phyloP scores from a whole-genome alignment of 2,113 vertebrate genomes.

The Zapus hudsonius region DNA sequence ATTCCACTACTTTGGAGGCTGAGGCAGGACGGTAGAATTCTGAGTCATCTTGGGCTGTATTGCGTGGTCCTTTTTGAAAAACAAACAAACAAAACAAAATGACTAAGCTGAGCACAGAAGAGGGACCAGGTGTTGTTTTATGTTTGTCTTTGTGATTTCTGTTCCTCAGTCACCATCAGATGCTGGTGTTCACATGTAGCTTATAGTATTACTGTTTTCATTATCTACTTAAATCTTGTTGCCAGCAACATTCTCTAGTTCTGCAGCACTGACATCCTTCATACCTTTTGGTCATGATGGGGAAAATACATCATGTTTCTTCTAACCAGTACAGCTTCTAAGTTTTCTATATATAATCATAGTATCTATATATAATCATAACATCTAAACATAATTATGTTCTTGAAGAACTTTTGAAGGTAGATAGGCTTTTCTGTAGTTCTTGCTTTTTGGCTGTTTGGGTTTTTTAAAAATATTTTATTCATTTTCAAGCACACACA shows the following conservation, averaged over 20 bases:
- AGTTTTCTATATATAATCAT: constrained; percentile 50
- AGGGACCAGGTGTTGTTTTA: background rate
- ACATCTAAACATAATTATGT: background rate
- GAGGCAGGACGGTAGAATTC: background rate
- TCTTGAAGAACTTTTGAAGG: background rate
- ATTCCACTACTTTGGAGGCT: background rate
- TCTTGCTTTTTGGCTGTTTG: constrained; percentile 41
- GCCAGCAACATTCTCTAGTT: constrained; percentile 11
- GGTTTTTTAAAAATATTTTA: too few relatives aligned
- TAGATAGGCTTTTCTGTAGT: background rate
- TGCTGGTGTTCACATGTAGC: constrained; percentile 8
- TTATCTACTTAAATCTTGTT: constrained; percentile 32
- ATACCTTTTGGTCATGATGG: constrained; percentile 18
- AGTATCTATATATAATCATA: constrained; percentile 45
- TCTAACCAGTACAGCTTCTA: constrained; percentile 3
- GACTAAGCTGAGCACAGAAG: background rate
- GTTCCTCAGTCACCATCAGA: constrained; percentile 14
- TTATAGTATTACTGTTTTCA: constrained; percentile 9
- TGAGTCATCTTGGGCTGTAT: background rate
- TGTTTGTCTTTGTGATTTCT: constrained; percentile 32
- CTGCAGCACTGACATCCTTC: background rate
- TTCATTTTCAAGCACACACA: too few relatives aligned
- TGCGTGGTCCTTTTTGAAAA: background rate
- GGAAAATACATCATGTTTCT: constrained; percentile 20
- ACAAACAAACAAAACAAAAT: background rate